Percentiles rank a stretch among this genome's conserved stretches.
Conservation (phyloP, 2,888 invertebrate species). For the Seira musarum region DNA sequence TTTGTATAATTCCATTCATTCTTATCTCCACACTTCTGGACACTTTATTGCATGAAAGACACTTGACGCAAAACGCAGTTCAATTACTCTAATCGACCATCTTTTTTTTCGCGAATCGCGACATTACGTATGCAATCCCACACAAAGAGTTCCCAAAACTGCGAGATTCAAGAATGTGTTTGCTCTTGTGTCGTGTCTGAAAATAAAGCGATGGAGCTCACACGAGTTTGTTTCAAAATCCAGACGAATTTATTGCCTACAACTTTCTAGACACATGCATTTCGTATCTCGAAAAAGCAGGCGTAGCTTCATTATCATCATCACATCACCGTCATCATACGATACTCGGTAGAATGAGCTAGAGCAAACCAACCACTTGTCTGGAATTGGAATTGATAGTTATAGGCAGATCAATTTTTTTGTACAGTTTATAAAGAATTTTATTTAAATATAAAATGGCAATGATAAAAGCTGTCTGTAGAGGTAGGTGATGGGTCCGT, state of each 20-base stretch:
- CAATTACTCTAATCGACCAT: neutral
- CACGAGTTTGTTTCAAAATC: constrained; percentile 43
- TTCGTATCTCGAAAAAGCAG: neutral
- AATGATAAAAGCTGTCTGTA: neutral
- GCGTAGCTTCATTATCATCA: no score
- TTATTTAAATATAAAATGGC: neutral
- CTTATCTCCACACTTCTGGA: neutral
- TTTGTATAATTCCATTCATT: no score
- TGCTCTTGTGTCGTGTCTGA: neutral
- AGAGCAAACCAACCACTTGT: neutral
- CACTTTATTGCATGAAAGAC: neutral
- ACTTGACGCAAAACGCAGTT: constrained; percentile 10
- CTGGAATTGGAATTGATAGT: neutral
- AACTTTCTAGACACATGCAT: constrained; percentile 15
- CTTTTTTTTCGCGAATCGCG: neutral
- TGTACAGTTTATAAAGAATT: neutral
- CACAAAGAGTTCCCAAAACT: neutral
- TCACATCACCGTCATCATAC: neutral
- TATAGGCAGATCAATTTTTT: neutral
- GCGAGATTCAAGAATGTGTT: neutral
- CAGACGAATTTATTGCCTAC: constrained; percentile 57
- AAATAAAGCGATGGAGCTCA: neutral
- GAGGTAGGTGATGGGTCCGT: no score
- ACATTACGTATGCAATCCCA: neutral
- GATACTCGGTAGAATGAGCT: neutral